Conservation (phyloP, 2,113 vertebrate species). For the Phalacrocorax carbo region DNA sequence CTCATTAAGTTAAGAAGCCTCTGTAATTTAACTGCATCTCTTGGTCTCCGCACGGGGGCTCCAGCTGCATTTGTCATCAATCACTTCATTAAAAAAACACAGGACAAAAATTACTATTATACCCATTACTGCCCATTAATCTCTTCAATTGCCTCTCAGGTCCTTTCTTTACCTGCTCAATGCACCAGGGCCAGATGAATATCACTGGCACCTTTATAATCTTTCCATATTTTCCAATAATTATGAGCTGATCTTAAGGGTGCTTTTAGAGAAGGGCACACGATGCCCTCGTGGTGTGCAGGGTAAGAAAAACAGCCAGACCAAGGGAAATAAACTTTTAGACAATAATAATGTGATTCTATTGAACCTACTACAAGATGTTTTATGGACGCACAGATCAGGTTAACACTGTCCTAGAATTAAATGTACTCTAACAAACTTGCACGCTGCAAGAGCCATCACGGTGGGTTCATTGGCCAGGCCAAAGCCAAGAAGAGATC, state of each 20-base stretch:
- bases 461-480: neutral
- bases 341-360: neutral
- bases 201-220: neutral
- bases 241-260: slow-evolving; percentile 1
- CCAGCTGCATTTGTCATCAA: slow-evolving; percentile 2
- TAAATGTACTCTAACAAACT: neutral
- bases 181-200: neutral
- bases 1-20: slow-evolving; percentile 54
- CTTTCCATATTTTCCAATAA: neutral
- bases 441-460: neutral
- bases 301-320: neutral
- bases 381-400: neutral
- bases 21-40: slow-evolving; percentile 57
- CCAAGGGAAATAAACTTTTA: neutral
- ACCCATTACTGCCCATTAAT: slow-evolving; percentile 7
- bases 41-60: slow-evolving; percentile 9
- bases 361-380: neutral
- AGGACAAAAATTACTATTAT: slow-evolving; percentile 47
- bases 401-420: neutral
- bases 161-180: slow-evolving; percentile 27
- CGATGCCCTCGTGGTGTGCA: rapidly evolving
- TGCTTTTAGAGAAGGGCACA: neutral
- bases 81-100: slow-evolving; percentile 40
- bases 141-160: slow-evolving; percentile 46
- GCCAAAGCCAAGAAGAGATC: neutral